These are phyloP conservation scores for Leuciscus waleckii DNA, from an alignment of 2,797 vertebrate genomes.

Conservation along the genomic window DNA sequence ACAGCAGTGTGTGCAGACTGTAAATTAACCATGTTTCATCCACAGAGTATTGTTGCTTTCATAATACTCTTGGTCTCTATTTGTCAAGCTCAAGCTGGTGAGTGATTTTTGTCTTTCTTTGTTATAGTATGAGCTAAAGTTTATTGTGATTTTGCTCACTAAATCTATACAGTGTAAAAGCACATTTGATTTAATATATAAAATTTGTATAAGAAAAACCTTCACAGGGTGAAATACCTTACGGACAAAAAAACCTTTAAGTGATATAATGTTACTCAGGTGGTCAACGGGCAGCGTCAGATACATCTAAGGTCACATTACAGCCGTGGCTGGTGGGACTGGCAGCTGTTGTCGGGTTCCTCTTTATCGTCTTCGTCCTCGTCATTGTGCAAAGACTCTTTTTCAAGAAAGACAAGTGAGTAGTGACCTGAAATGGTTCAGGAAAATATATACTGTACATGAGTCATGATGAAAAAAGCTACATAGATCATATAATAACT, in stretches of 20 bases:
- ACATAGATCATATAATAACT: not conserved
- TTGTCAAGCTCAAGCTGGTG: slow-evolving; percentile 60
- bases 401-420: slow-evolving; percentile 77
- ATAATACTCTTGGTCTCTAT: slow-evolving; percentile 45
- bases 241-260: not conserved
- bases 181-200: not conserved
- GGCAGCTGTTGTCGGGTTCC: slow-evolving; percentile 82
- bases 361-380: slow-evolving; percentile 81
- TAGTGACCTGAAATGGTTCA: not conserved
- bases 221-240: not conserved
- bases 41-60: slow-evolving; percentile 39
- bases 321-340: slow-evolving; percentile 86
- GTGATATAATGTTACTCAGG: slow-evolving; percentile 31
- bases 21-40: slow-evolving; percentile 53
- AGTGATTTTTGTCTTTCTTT: slow-evolving; percentile 41
- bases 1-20: not conserved
- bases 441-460: not conserved
- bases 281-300: slow-evolving; percentile 21
- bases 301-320: slow-evolving; percentile 53
- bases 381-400: slow-evolving; percentile 79
- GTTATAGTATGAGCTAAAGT: not conserved
- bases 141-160: not conserved
- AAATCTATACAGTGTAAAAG: not conserved
- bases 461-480: not conserved
- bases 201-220: not conserved